A percentile compares a stretch with the other conserved stretches of the same genome.
Conservation (phyloP, 37 sponge, comb jelly and placozoan genomes). For the Haliclona indistincta region DNA sequence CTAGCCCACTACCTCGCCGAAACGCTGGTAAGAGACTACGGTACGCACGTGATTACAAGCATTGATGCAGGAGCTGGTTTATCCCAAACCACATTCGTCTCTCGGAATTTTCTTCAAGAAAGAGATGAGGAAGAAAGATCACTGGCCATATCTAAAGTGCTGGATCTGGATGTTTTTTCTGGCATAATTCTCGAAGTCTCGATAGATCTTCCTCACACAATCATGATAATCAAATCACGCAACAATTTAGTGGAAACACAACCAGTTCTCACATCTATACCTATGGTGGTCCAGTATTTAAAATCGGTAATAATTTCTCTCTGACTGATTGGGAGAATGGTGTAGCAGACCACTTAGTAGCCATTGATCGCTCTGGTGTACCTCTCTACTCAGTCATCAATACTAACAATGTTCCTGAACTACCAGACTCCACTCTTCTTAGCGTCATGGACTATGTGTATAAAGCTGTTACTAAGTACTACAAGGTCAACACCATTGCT, state of each 20-base stretch:
- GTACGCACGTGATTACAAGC: slow-evolving; percentile 65
- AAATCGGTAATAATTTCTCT: slow-evolving; percentile 53
- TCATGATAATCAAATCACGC: background rate
- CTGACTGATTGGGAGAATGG: slow-evolving; percentile 73
- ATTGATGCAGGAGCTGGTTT: slow-evolving; percentile 66
- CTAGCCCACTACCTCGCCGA: slow-evolving; percentile 60
- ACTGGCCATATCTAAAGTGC: slow-evolving; percentile 46
- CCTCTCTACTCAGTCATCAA: slow-evolving; percentile 63
- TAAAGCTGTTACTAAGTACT: slow-evolving; percentile 57
- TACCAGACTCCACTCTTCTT: slow-evolving; percentile 51
- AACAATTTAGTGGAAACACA: slow-evolving; percentile 19
- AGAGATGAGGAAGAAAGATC: background rate
- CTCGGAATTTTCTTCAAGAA: background rate
- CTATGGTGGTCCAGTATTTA: slow-evolving; percentile 73
- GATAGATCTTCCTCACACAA: too few species aligned
- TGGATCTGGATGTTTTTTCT: slow-evolving; percentile 50
- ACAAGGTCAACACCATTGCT: slow-evolving; percentile 59
- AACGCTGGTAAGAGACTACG: slow-evolving; percentile 71
- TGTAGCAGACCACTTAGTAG: slow-evolving; percentile 62
- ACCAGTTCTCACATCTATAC: slow-evolving; percentile 54
- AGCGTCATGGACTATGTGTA: slow-evolving; percentile 37
- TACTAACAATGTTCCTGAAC: slow-evolving; percentile 51
- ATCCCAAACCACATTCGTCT: slow-evolving; percentile 40
- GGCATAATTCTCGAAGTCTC: slow-evolving; percentile 25
- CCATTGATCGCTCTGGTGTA: slow-evolving; percentile 71